Evolutionary conservation across 2,113 vertebrate genomes (phyloP).

Genomic region (Empidonax alnorum): DNA sequence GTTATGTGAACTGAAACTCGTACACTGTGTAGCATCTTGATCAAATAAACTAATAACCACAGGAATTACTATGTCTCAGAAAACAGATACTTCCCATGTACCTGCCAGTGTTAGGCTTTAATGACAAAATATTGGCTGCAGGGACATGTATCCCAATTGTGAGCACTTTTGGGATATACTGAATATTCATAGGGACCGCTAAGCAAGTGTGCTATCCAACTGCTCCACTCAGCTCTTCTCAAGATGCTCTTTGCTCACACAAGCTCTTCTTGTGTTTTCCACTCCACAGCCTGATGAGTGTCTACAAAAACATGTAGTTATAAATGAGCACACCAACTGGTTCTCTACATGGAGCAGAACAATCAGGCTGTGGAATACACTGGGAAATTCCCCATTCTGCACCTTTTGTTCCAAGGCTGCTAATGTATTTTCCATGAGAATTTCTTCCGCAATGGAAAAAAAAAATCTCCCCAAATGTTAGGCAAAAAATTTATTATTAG

Average conservation of each 20-base stretch:
- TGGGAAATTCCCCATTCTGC: background rate
- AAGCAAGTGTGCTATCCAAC: background rate
- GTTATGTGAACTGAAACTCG: background rate
- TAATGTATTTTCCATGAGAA: conserved; percentile 49
- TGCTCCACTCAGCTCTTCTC: background rate
- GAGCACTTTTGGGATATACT: background rate
- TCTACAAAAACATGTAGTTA: conserved; percentile 12
- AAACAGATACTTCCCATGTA: fast-evolving
- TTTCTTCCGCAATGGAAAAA: conserved; percentile 33
- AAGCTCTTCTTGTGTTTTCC: background rate
- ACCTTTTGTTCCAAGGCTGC: conserved; percentile 37
- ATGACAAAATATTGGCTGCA: background rate
- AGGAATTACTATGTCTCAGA: background rate
- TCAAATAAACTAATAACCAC: background rate
- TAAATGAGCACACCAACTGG: conserved; percentile 23
- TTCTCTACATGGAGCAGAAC: background rate
- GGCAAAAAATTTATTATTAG: conserved; percentile 33
- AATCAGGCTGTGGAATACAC: background rate
- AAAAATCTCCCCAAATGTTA: conserved; percentile 12
- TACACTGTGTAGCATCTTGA: too few relatives aligned
- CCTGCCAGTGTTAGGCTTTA: background rate
- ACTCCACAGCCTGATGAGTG: background rate
- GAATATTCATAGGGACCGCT: fast-evolving
- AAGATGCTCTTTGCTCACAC: background rate
- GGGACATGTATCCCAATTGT: fast-evolving